Conservation (phyloP, 2,888 invertebrate genomes). For the Lacanobia wlatinum region DNA sequence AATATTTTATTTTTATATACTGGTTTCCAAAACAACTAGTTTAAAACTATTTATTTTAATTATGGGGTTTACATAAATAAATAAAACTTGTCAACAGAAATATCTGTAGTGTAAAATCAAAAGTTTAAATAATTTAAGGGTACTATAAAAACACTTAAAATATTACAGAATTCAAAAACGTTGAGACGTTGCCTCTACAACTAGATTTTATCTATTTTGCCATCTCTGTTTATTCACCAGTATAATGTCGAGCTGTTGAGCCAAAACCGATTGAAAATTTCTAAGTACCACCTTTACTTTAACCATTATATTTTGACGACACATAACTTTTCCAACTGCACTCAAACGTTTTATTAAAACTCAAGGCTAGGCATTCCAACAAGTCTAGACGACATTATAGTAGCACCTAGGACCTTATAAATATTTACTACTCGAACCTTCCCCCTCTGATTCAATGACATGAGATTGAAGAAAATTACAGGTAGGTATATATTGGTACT, state of each 20-base stretch:
- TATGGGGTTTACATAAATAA: too few relatives aligned
- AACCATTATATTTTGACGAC: slow-evolving; percentile 27
- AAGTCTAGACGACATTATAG: slow-evolving; percentile 61
- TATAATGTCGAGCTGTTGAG: neutral
- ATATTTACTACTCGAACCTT: slow-evolving; percentile 36
- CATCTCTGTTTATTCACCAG: neutral
- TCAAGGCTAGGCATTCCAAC: slow-evolving; percentile 45
- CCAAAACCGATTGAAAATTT: slow-evolving; percentile 12
- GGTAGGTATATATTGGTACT: too few relatives aligned
- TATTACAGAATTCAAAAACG: neutral
- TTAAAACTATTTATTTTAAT: too few relatives aligned
- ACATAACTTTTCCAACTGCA: slow-evolving; percentile 42
- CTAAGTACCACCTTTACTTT: slow-evolving; percentile 9
- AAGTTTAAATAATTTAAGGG: too few relatives aligned
- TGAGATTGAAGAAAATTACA: slow-evolving; percentile 9
- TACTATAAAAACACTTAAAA: too few relatives aligned
- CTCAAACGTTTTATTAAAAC: slow-evolving; percentile 48
- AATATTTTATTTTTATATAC: too few relatives aligned
- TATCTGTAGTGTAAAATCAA: too few relatives aligned
- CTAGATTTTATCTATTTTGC: neutral
- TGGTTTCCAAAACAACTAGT: too few relatives aligned
- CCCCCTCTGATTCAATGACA: slow-evolving; percentile 7
- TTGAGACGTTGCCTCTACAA: neutral
- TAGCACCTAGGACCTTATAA: slow-evolving; percentile 49
- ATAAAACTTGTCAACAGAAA: too few relatives aligned